Evolutionary conservation across 2,888 invertebrate genomes (phyloP).

Genomic region (Deladenus siricidicola): DNA sequence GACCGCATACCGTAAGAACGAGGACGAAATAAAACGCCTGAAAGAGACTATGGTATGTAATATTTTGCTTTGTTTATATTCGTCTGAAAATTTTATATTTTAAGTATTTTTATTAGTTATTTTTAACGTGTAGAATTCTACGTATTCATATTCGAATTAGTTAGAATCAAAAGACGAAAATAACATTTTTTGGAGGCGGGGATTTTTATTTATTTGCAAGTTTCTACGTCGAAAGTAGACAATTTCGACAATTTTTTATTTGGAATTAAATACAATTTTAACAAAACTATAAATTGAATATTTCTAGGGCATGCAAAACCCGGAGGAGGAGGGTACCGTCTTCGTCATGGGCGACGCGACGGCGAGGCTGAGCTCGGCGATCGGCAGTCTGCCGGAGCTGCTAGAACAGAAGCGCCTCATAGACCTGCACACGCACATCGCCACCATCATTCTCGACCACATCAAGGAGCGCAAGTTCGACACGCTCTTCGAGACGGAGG

Average conservation of each 20-base stretch:
- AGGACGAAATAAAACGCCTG: slow-evolving; percentile 89
- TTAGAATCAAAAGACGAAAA: no score
- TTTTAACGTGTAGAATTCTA: no score
- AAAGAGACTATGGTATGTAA: slow-evolving; percentile 75
- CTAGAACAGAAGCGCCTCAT: slow-evolving; percentile 92
- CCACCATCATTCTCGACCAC: slow-evolving; percentile 64
- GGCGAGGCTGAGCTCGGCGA: slow-evolving; percentile 59
- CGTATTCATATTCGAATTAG: no score
- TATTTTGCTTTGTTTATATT: no score
- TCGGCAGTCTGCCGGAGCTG: slow-evolving; percentile 77
- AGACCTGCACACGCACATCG: slow-evolving; percentile 97
- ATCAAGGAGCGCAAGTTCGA: slow-evolving; percentile 72
- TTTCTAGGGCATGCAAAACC: slow-evolving; percentile 55
- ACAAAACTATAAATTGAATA: slow-evolving; percentile 7
- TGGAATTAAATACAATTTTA: background rate
- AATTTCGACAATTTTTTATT: no score
- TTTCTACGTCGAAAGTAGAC: no score
- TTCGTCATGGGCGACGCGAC: slow-evolving; percentile 80
- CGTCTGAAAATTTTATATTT: no score
- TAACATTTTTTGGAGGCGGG: no score
- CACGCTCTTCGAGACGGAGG: slow-evolving; percentile 92
- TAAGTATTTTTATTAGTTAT: no score
- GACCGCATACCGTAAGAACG: slow-evolving; percentile 82
- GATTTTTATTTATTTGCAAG: no score
- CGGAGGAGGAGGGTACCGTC: slow-evolving; percentile 74